A percentile compares a stretch with the other conserved stretches of the same genome.
Conservation (phyloP, 2,113 vertebrate species). For the Pomatostomus ruficeps region DNA sequence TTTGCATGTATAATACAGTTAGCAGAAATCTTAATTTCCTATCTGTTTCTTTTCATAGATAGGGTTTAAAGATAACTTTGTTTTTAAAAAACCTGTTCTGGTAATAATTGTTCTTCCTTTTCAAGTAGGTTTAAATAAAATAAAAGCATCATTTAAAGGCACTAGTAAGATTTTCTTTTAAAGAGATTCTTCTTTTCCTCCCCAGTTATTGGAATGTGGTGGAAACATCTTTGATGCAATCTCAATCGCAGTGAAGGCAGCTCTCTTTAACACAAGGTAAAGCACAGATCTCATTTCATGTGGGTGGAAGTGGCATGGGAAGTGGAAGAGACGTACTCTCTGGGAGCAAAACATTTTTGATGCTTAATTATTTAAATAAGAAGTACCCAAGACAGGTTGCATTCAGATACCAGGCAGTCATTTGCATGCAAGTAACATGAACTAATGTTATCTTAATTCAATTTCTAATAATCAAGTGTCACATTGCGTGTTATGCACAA, state of each 20-base stretch:
- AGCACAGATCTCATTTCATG: not conserved
- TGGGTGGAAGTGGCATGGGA: not conserved
- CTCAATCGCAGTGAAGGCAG: constrained; percentile 93
- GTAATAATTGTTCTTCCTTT: constrained; percentile 2
- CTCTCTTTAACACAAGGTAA: constrained; percentile 96
- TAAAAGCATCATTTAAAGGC: not conserved
- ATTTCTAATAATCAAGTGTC: not conserved
- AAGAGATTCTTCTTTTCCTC: constrained; percentile 8
- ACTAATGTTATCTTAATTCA: not conserved
- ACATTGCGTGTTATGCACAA: not conserved
- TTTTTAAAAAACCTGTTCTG: not conserved
- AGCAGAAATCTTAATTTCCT: not conserved
- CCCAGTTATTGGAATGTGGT: constrained; percentile 91
- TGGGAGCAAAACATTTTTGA: not conserved
- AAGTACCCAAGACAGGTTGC: not conserved
- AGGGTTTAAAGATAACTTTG: not conserved
- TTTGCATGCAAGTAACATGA: not conserved
- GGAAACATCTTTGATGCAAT: constrained; percentile 94
- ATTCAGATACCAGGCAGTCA: not conserved
- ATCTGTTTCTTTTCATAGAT: not conserved
- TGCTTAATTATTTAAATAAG: not conserved
- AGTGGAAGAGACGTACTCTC: not conserved
- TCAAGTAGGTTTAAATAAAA: not conserved
- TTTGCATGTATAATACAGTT: not conserved
- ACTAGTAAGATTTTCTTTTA: not conserved